Evolutionary conservation across 2,113 vertebrate genomes (phyloP), one percentile per base, ranked within the genome.

Genomic region (Boleophthalmus pectinirostris): DNA sequence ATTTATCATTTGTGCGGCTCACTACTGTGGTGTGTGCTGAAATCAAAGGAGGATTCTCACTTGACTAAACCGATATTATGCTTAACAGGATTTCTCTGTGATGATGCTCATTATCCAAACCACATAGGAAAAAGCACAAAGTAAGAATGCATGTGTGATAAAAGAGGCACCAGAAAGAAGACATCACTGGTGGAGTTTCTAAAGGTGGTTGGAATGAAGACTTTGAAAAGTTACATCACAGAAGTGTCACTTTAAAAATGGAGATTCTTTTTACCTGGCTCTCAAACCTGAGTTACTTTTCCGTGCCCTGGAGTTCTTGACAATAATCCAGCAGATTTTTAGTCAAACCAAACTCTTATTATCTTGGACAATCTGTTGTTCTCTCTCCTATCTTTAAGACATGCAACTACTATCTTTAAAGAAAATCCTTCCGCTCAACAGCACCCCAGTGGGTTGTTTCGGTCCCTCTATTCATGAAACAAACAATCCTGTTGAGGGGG

Each of bases 361-460:
- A 87, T 87, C 82, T 70, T 4, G 13, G 73, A 74, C 84, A 85
- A 89, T 89, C 85, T 86, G 79, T 76, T 83, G 83, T 85, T 87
- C 58, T 3, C 67, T n/a, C 67, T 83, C 66, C 73, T 78, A 72
- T 89, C 77, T 82, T 85, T 85, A 85, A 80, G 78, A 85, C 75
- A 85, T 72, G 77, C 81, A 79, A 81, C 70, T 72, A 82, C 77
- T 84, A 87, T 88, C 85, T 87, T 81, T 84, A 79, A 88, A 85
- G 82, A 83, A 90, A 89, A 90, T 82, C 87, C 88, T 88, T 89
- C 85, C 88, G 81, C 78, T 83, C 83, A 81, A 87, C 82, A 84
- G 82, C 83, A 87, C 89, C 88, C 87, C 43, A 81, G 89, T 84
- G 85, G 83, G 88, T 82, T 82, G 83, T 87, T 88, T 81, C 82